Evolutionary conservation across 2,797 vertebrate genomes (phyloP).

Genomic region (Lutjanus campechanus): DNA sequence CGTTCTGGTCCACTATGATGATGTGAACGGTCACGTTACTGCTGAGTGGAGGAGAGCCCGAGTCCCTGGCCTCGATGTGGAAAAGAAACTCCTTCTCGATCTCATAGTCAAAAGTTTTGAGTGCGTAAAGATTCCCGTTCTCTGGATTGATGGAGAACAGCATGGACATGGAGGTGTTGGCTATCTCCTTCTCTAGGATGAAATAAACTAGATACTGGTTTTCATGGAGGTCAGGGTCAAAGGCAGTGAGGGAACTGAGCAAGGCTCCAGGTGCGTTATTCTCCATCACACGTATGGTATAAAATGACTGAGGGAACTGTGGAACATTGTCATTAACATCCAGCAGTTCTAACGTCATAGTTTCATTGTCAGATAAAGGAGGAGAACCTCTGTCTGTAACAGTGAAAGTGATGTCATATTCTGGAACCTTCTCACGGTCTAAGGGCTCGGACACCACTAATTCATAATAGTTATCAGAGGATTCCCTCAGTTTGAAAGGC

Average conservation of each 20-base stretch:
- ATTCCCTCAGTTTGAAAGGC: too few relatives aligned
- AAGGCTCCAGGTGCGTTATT: conserved; percentile 77
- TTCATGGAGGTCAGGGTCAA: conserved; percentile 76
- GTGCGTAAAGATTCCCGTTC: conserved; percentile 73
- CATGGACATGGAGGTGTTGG: conserved; percentile 63
- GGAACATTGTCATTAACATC: conserved; percentile 83
- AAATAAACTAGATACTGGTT: conserved; percentile 75
- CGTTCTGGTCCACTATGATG: conserved; percentile 74
- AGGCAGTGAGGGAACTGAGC: conserved; percentile 72
- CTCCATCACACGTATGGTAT: conserved; percentile 76
- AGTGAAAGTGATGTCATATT: too few relatives aligned
- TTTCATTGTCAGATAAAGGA: too few relatives aligned
- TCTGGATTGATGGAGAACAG: conserved; percentile 74
- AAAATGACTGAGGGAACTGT: conserved; percentile 73
- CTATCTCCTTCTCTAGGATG: conserved; percentile 65
- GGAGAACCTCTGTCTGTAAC: too few relatives aligned
- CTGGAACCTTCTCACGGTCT: too few relatives aligned
- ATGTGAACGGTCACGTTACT: conserved; percentile 74
- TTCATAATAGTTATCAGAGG: too few relatives aligned
- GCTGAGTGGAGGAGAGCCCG: conserved; percentile 70
- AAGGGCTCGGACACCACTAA: too few relatives aligned
- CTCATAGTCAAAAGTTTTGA: conserved; percentile 77
- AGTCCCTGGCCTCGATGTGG: conserved; percentile 75
- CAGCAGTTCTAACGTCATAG: conserved; percentile 15
- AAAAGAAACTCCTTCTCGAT: conserved; percentile 72